These are phyloP conservation scores for Laothoe populi DNA, from an alignment of 2,888 invertebrate genomes.

Conservation along the genomic window DNA sequence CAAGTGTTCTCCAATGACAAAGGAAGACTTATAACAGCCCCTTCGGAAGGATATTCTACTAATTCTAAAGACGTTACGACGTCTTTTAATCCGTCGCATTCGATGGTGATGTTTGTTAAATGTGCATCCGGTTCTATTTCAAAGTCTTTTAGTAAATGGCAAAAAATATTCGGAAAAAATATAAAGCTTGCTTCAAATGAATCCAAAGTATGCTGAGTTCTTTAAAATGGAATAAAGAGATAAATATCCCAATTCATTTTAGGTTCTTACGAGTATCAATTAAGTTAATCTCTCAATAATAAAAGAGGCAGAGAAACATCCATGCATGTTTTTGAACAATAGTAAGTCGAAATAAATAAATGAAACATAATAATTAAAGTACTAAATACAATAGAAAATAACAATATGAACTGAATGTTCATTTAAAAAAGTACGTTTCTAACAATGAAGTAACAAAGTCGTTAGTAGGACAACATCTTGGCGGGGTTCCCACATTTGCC, in stretches of 20 bases:
- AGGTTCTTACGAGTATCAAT: not conserved
- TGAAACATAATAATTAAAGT: not conserved
- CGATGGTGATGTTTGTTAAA: conserved; percentile 64
- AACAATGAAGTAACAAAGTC: conserved; percentile 77
- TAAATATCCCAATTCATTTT: not conserved
- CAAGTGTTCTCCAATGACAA: conserved; percentile 76
- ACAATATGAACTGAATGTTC: conserved; percentile 14
- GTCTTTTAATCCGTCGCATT: conserved; percentile 61
- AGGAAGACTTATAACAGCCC: conserved; percentile 66
- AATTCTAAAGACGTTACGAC: conserved; percentile 70
- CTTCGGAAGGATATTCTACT: conserved; percentile 61
- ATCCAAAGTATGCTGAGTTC: not conserved
- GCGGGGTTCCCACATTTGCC: conserved; percentile 83
- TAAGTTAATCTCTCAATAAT: not conserved
- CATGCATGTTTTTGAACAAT: not conserved
- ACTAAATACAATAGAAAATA: conserved; percentile 11
- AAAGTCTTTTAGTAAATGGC: conserved; percentile 49
- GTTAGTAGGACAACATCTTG: conserved; percentile 80
- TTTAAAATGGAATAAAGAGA: not conserved
- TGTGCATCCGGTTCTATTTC: conserved; percentile 69
- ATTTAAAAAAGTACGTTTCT: conserved; percentile 51
- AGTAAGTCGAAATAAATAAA: not conserved
- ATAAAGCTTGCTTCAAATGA: conserved; percentile 20
- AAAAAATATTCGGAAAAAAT: conserved; percentile 50
- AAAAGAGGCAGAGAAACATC: not conserved